These are phyloP conservation scores for Perca schrenkii DNA, from an alignment of 2,113 vertebrate species.

Conservation along the genomic window DNA sequence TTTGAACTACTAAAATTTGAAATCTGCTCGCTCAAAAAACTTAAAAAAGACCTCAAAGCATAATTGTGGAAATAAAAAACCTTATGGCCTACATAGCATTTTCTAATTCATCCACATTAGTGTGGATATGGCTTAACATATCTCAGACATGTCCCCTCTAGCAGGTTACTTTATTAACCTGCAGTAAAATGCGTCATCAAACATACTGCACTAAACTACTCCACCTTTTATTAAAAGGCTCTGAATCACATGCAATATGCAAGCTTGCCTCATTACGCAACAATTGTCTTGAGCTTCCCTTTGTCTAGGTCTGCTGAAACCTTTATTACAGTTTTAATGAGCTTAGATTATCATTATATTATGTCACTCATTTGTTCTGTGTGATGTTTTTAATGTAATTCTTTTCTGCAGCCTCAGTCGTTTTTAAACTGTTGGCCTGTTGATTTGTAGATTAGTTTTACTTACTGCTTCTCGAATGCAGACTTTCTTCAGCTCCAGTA, in stretches of 20 bases:
- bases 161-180: constrained; percentile 9
- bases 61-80: neutral
- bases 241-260: constrained; percentile 4
- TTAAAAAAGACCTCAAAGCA: neutral
- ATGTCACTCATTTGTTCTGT: constrained; percentile 28
- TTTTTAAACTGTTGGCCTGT: neutral
- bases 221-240: constrained; percentile 16
- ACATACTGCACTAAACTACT: constrained; percentile 12
- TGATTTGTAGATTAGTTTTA: neutral
- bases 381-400: neutral
- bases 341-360: constrained; percentile 6
- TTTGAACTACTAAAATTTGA: neutral
- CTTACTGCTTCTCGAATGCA: constrained; percentile 90
- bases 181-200: constrained; percentile 38
- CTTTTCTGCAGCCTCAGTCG: neutral
- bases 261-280: constrained; percentile 5
- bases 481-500: constrained; percentile 90
- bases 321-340: constrained; percentile 20
- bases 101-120: neutral
- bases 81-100: neutral
- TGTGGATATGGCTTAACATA: neutral
- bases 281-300: neutral
- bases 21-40: neutral
- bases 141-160: neutral
- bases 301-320: neutral